Evolutionary conservation across 2,113 vertebrate species (phyloP), one percentile per base, ranked within the genome.

Genomic region (Tupaia tana): DNA sequence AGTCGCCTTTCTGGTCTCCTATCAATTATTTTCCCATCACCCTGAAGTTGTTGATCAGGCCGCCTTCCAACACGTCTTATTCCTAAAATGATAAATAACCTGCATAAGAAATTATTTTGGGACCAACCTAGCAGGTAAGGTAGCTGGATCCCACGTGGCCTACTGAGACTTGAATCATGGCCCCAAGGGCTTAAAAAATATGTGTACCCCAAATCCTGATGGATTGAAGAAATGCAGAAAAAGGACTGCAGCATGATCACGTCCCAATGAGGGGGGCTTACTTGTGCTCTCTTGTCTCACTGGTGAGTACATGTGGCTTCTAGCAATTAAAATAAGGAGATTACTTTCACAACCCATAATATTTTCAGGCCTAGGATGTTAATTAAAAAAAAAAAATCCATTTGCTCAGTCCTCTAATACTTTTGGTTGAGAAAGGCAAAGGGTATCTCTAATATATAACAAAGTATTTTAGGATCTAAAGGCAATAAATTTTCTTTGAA

Each of bases 51-150:
- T 34, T 99, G 99, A 79, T 99, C 99, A 61, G 99, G 99, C 98
- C 99, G 99, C 95, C 99, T 99, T 98, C 99, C 99, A 98, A 99
- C 99, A 95, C 99, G 99, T 95, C 99, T 99, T 98, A 99, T 99
- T 96, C 99, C 99, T 98, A 98, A 58, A 98, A 99, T 89, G 98
- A 81, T 31, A 97, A 90, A 94, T 8, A 54, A 96, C 27, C 70
- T 56, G 18, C 93, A 86, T 96, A 94, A 98, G 93, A 58, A 82
- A 94, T 43, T 43, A 43, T 43, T 43, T 43, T 43, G 43, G 43
- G 43, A 43, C 43, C 43, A 43, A 43, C 6, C 43, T 43, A 43
- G 43, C 43, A 43, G 43, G 43, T 43, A 43, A 43, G 43, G 43
- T 43, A 43, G 43, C 43, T 43, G 43, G 43, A 43, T 43, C 43